Base-by-base conservation (phyloP, 2,888 invertebrate genomes). In the Choristoneura rosaceana region DNA sequence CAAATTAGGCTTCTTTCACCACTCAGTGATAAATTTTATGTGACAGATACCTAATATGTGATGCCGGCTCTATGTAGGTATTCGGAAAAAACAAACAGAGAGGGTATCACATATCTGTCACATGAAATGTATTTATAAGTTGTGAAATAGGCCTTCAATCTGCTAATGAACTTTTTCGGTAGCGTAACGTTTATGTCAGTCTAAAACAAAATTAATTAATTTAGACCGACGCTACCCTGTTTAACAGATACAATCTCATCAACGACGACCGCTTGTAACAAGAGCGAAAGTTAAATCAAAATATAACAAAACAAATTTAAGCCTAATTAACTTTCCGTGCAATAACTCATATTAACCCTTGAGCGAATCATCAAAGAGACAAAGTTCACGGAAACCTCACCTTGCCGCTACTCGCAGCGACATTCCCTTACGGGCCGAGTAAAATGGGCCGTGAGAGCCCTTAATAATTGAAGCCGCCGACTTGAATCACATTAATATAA, bases 281-380 rank as follows among this genome's bases (percentile, higher is more conserved):
- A 71, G 52, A 17, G 66, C 60, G 45, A 71, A 25, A 71, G 62
- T 68, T 58, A 71, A 71, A 71, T 68, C 62, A 71, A 67, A 71
- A 71, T 25, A 62, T 47, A 73, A 69, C 58, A 66, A 66, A 66
- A 73, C 73, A 64, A 69, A 76, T 74, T 77, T 75, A 78, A 78
- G 77, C 77, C 78, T 78, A 78, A 78, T 78, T 78, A 79, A 78
- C 74, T 78, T 74, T 71, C 70, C 75, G 74, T 78, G 74, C 74
- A 76, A 76, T 75, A 76, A 76, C 75, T 77, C 76, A 64, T 79
- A 76, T 78, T 77, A 79, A 77, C 77, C 76, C 74, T 75, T 76
- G 75, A 74, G 76, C 74, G 74, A 74, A 78, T 76, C 75, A 74
- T 75, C 75, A 73, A 76, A 75, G 75, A 76, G 66, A 74, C 75